Evolutionary conservation across 2,797 vertebrate species (phyloP).

Genomic region (Coreius guichenoti): DNA sequence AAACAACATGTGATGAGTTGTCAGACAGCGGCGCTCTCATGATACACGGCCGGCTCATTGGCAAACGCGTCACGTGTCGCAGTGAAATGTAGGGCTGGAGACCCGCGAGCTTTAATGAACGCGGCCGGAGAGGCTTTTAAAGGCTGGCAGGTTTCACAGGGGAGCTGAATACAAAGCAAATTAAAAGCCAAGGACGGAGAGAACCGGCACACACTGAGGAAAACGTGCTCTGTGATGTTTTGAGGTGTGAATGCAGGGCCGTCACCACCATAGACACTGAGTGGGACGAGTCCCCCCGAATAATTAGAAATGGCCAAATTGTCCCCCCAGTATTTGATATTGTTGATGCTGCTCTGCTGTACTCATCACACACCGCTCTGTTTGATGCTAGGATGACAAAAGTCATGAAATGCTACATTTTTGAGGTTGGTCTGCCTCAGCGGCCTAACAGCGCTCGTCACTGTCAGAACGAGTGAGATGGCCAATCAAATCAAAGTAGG

Average conservation of each 20-base stretch:
- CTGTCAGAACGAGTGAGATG: too few relatives aligned
- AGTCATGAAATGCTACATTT: too few relatives aligned
- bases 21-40: background rate
- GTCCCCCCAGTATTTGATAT: too few relatives aligned
- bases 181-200: slow-evolving; percentile 49
- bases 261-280: too few relatives aligned
- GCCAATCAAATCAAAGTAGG: too few relatives aligned
- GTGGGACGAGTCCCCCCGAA: too few relatives aligned
- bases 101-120: slow-evolving; percentile 24
- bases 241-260: background rate
- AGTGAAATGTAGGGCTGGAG: slow-evolving; percentile 18
- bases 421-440: too few relatives aligned
- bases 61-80: slow-evolving; percentile 15
- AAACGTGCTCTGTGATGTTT: background rate
- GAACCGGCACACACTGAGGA: background rate
- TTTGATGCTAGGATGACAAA: too few relatives aligned
- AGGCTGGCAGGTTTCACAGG: background rate
- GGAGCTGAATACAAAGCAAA: slow-evolving; percentile 34
- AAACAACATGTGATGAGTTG: slow-evolving; percentile 42
- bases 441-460: too few relatives aligned
- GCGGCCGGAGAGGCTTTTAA: slow-evolving; percentile 5
- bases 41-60: slow-evolving; percentile 23
- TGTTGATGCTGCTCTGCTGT: too few relatives aligned
- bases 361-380: too few relatives aligned
- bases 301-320: too few relatives aligned